Evolutionary conservation across 2,113 vertebrate species (phyloP).

Genomic region (Rhinolophus sinicus): DNA sequence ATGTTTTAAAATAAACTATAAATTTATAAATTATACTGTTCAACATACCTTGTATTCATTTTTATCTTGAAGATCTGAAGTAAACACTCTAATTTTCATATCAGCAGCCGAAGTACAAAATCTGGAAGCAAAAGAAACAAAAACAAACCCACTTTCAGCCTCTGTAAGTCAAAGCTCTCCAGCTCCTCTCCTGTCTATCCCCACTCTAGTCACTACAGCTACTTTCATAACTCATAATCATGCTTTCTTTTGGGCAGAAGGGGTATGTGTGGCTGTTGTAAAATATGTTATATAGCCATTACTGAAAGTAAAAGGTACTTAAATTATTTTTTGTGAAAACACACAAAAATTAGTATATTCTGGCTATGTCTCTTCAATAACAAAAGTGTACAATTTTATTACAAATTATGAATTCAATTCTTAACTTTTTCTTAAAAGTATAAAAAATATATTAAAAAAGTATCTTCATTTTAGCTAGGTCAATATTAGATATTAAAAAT

Average conservation of each 20-base stretch:
- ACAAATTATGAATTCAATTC: background rate
- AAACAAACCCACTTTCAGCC: background rate
- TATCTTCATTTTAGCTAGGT: background rate
- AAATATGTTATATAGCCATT: background rate
- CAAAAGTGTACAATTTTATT: background rate
- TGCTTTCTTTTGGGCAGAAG: background rate
- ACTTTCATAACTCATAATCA: background rate
- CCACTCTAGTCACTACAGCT: background rate
- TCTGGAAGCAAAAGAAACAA: constrained; percentile 81
- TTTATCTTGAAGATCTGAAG: constrained; percentile 93
- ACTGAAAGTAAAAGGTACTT: background rate
- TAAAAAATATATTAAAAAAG: background rate
- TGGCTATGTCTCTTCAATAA: background rate
- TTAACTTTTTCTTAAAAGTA: background rate
- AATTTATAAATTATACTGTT: background rate
- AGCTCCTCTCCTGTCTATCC: background rate
- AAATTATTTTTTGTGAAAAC: background rate
- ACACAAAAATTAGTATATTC: background rate
- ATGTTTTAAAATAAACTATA: constrained; percentile 28
- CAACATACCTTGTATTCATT: constrained; percentile 93
- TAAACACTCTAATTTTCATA: constrained; percentile 93
- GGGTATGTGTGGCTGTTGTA: background rate
- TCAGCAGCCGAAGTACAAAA: constrained; percentile 96
- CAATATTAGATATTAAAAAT: background rate
- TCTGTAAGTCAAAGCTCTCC: background rate